Percentiles rank a stretch among this genome's conserved stretches.
phyloP scores from a whole-genome alignment of 2,797 vertebrate genomes.

The Pachyuromys duprasi region DNA sequence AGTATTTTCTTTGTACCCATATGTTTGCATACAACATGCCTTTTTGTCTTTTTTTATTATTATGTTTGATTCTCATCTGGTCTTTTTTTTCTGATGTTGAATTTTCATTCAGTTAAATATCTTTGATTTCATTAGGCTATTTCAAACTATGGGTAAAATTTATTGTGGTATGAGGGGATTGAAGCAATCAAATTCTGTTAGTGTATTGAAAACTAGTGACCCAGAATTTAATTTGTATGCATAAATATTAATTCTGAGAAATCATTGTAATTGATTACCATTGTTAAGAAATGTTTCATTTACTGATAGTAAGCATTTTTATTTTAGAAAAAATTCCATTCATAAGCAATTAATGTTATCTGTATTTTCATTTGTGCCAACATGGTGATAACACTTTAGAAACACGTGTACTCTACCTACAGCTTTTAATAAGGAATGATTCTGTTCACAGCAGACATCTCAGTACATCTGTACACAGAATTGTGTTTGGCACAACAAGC shows the following conservation, averaged over 20 bases:
- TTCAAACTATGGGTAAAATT: background rate
- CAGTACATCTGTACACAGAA: conserved; percentile 58
- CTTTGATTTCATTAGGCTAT: background rate
- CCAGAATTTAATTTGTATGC: background rate
- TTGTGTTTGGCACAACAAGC: conserved; percentile 49
- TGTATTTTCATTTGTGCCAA: conserved; percentile 58
- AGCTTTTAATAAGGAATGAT: conserved; percentile 75
- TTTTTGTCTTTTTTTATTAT: background rate
- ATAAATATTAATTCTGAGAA: background rate
- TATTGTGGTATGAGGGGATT: background rate
- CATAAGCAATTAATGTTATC: conserved; percentile 51
- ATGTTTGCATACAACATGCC: background rate
- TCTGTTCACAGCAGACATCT: conserved; percentile 49
- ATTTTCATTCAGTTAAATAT: background rate
- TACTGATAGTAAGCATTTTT: background rate
- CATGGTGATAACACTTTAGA: conserved; percentile 47
- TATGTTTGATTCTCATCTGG: background rate
- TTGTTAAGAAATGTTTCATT: conserved; percentile 42
- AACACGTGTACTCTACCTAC: conserved; percentile 57
- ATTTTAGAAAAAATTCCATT: background rate
- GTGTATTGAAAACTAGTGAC: background rate
- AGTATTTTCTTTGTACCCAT: background rate
- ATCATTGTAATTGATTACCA: background rate
- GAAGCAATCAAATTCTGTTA: background rate
- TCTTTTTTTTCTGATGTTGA: background rate